phyloP scores from a whole-genome alignment of 2,797 vertebrate genomes.

The Arvicola amphibius region DNA sequence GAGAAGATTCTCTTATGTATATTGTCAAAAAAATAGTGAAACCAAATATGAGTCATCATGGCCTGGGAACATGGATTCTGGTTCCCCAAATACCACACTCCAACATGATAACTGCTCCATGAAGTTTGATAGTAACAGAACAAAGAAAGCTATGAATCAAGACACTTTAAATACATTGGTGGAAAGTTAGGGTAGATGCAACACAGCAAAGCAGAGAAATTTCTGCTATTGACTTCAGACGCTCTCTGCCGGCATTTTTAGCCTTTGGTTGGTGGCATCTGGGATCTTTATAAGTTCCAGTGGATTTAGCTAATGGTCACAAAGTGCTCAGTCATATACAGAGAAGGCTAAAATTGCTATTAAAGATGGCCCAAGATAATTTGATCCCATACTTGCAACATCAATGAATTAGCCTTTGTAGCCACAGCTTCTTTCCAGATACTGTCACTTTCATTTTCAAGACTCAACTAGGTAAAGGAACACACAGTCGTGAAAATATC shows the following conservation, averaged over 20 bases:
- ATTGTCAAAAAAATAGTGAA: not conserved
- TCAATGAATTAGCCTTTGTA: not conserved
- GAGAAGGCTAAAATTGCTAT: not conserved
- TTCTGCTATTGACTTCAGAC: not conserved
- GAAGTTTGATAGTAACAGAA: not conserved
- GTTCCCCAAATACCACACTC: not conserved
- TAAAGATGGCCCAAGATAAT: not conserved
- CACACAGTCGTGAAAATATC: constrained; percentile 25
- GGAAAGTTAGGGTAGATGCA: not conserved
- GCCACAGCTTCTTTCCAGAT: not conserved
- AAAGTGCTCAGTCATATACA: not conserved
- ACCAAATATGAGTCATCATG: not conserved
- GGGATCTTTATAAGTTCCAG: not conserved
- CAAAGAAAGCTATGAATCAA: not conserved
- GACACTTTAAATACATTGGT: not conserved
- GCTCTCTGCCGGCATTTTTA: not conserved
- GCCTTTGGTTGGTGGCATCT: not conserved
- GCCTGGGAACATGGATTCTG: not conserved
- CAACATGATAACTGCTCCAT: not conserved
- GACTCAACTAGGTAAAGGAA: constrained; percentile 54
- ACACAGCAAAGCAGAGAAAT: not conserved
- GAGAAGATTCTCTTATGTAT: not conserved
- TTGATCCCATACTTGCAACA: too few relatives aligned
- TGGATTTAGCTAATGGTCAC: not conserved
- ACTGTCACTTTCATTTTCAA: not conserved